phyloP scores from a whole-genome alignment of 2,888 invertebrate species.

The Metellina segmentata region DNA sequence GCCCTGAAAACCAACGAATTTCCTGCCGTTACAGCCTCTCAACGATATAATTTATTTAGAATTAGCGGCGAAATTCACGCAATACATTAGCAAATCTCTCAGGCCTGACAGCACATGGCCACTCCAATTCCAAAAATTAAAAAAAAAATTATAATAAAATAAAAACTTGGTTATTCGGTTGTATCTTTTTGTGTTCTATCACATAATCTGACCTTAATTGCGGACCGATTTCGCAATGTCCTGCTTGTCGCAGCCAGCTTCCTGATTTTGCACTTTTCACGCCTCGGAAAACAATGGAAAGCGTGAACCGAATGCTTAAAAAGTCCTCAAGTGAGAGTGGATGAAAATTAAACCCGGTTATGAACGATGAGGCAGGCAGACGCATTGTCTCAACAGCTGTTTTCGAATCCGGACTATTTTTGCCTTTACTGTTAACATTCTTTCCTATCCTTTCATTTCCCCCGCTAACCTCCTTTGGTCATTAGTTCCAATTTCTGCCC shows the following conservation, averaged over 20 bases:
- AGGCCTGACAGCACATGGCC: neutral
- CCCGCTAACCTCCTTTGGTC: conserved; percentile 22
- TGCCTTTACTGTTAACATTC: neutral
- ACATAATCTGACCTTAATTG: neutral
- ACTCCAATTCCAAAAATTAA: neutral
- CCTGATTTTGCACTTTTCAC: neutral
- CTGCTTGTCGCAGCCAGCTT: neutral
- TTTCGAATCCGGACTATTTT: neutral
- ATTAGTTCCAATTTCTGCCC: neutral
- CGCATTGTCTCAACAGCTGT: neutral
- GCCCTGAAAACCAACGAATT: neutral
- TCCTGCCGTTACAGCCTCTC: neutral
- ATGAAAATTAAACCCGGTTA: too few species aligned
- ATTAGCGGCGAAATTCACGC: neutral
- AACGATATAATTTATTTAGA: neutral
- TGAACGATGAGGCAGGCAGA: too few species aligned
- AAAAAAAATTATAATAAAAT: too few species aligned
- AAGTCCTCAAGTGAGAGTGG: neutral
- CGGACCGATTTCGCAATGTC: neutral
- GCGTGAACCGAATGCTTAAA: neutral
- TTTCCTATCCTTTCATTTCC: neutral
- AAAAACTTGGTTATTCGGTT: neutral
- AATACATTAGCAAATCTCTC: neutral
- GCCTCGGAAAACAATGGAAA: conserved; percentile 12
- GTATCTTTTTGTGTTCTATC: neutral